Evolutionary conservation across 2,888 invertebrate species (phyloP), one percentile per base, ranked within the genome.

Genomic region (Iselma pallidipennis): DNA sequence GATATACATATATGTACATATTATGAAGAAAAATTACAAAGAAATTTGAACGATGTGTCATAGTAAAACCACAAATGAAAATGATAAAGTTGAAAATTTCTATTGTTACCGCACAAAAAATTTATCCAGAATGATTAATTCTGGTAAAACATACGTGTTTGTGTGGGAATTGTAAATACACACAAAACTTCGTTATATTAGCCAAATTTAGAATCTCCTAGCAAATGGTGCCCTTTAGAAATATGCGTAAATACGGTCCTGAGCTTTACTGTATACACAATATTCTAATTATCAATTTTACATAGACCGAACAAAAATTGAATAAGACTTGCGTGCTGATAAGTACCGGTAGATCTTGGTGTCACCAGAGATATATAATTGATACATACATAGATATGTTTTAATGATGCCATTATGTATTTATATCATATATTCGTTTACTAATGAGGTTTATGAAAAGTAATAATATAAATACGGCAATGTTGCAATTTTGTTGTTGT

Each of bases 361-460:
- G 71, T 70, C 69, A 68, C 69, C 65, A 25, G 55, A 49, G 19
- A 65, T 31, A 66, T n/a, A n/a, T 72, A 71, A 71, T 69, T 71
- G 67, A 72, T 68, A 71, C 63, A 58, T 69, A 63, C 57, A 58
- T 51, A n/a, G n/a, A n/a, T n/a, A 63, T 69, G 67, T 69, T 71
- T 67, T 72, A 72, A 74, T 71, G 71, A 71, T 64, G 68, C 58
- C 65, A 72, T 72, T 73, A 72, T 66, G 66, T 67, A 66, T 37
- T 37, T 37, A 37, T 37, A 37, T 69, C 64, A 66, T 63, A 67
- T 65, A 64, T 61, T 66, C 65, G 54, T 55, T 57, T 52, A 59
- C 58, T 71, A 70, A 71, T 70, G 66, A 70, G 68, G 57, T 60
- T 57, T 57, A 62, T 50, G 51, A 59, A 55, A 50, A 57, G 45